A percentile compares a stretch with the other conserved stretches of the same genome.
These are phyloP conservation scores for Spinus olivaceus DNA, from an alignment of 2,797 vertebrate genomes.

Conservation along the genomic window DNA sequence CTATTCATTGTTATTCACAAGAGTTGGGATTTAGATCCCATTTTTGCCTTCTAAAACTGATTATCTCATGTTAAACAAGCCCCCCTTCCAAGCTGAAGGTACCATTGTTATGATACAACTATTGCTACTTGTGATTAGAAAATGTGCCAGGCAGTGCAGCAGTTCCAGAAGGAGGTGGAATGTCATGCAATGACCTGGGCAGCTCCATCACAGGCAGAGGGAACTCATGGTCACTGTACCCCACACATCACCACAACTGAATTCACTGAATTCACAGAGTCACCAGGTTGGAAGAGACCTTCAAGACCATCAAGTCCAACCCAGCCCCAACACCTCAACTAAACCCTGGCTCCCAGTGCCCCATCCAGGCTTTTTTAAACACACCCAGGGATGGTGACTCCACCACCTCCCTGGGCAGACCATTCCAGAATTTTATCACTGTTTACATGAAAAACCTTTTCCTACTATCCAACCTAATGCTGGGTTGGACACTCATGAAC, in stretches of 20 bases:
- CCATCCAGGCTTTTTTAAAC: neutral
- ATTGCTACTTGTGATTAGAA: neutral
- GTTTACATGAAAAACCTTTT: neutral
- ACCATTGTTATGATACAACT: neutral
- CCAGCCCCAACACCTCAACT: neutral
- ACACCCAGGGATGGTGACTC: neutral
- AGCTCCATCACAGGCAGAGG: accelerated
- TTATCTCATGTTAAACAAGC: neutral
- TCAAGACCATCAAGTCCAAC: neutral
- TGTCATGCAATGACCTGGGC: neutral
- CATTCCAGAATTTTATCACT: neutral
- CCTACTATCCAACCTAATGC: neutral
- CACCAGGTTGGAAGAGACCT: neutral
- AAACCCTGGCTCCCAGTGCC: neutral
- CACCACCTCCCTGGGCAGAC: neutral
- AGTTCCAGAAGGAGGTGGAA: neutral
- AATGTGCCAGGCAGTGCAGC: accelerated
- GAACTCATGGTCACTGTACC: accelerated
- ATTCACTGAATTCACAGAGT: neutral
- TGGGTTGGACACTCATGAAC: accelerated
- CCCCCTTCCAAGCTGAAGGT: neutral
- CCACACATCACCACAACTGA: accelerated
- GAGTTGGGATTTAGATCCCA: neutral
- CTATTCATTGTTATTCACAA: neutral
- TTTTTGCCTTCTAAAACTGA: neutral